Conservation (phyloP, 2,797 vertebrate genomes). For the Dendrocincla tyrannina region DNA sequence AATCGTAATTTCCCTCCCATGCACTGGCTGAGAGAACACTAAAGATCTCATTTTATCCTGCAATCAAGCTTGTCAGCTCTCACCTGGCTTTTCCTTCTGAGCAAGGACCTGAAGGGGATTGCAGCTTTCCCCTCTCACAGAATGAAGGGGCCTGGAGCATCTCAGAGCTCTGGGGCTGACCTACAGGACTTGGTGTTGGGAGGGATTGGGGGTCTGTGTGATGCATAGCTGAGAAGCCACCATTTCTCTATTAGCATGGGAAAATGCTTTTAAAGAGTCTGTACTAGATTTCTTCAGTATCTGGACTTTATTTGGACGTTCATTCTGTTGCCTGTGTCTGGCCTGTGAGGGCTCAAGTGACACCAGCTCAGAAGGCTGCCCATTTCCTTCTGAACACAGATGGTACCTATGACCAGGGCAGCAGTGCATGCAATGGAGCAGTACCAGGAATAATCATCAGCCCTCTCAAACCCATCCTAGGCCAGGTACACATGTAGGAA, state of each 20-base stretch:
- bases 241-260: not conserved
- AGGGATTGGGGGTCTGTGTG: not conserved
- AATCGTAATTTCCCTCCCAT: not conserved
- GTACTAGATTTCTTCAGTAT: not conserved
- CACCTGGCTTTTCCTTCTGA: not conserved
- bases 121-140: not conserved
- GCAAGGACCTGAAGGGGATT: not conserved
- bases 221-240: not conserved
- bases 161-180: not conserved
- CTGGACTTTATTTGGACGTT: not conserved
- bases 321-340: not conserved
- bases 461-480: not conserved
- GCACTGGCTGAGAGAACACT: not conserved
- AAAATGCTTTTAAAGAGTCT: not conserved
- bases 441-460: not conserved
- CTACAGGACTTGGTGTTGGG: not conserved
- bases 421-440: not conserved
- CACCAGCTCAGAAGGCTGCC: not conserved
- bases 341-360: not conserved
- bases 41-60: not conserved
- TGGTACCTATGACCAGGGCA: not conserved
- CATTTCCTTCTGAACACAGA: rapidly evolving
- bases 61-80: not conserved
- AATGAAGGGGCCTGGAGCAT: not conserved
- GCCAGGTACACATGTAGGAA: not conserved